Conservation (phyloP, 1,140 invertebrate genomes). For the Lordiphosa stackelbergi region DNA sequence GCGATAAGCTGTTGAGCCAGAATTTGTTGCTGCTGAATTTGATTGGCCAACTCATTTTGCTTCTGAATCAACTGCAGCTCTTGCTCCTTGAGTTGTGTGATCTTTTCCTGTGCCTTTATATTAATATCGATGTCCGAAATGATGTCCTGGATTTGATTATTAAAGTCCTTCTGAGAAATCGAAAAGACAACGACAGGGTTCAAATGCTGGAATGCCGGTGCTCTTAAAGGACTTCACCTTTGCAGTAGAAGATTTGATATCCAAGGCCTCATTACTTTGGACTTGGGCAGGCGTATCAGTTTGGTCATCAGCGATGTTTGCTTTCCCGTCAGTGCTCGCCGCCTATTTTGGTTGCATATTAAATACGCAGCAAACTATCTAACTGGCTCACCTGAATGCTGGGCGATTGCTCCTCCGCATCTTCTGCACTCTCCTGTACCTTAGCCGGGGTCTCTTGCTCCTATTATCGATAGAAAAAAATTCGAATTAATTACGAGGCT, state of each 20-base stretch:
- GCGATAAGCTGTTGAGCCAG: conserved; percentile 49
- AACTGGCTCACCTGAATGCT: conserved; percentile 13
- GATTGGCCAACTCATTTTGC: conserved; percentile 54
- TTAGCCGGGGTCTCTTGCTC: too few species aligned
- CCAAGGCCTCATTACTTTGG: too few species aligned
- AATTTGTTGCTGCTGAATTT: conserved; percentile 62
- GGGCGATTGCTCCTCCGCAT: not conserved
- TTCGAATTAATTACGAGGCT: too few species aligned
- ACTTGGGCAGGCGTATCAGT: too few species aligned
- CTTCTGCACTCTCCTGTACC: not conserved
- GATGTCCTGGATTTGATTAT: conserved; percentile 80
- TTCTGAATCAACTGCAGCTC: conserved; percentile 56
- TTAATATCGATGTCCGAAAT: conserved; percentile 81
- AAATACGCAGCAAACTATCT: too few species aligned
- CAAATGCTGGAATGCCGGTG: not conserved
- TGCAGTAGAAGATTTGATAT: not conserved
- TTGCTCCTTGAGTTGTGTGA: conserved; percentile 51
- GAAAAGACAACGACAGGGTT: not conserved
- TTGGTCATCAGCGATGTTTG: too few species aligned
- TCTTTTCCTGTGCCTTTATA: conserved; percentile 76
- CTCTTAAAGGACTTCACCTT: not conserved
- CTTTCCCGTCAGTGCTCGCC: too few species aligned
- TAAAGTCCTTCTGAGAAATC: conserved; percentile 78
- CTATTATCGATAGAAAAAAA: too few species aligned
- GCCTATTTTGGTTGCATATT: not conserved